Base-by-base conservation (phyloP, 2,797 vertebrate species). In the Eremophila alpestris region DNA sequence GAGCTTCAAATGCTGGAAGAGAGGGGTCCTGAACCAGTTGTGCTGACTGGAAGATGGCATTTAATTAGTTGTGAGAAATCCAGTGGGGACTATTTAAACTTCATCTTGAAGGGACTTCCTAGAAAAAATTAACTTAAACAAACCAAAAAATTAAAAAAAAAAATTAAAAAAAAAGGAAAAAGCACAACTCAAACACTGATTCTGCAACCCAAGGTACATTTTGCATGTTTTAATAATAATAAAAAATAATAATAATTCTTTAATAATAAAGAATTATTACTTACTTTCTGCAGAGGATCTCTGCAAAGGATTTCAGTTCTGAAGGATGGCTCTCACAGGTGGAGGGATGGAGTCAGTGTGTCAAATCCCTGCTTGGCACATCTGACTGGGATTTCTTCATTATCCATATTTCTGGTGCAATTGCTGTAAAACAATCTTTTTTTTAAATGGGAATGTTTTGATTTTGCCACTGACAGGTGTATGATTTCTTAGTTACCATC, bases 1-100 rank as follows among this genome's bases (percentile, higher is more conserved):
- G 81, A 80, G 89, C 84, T 91, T 94, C 94, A 89, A 94, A 87
- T 62, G 81, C 54, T 87, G 92, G 77, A 94, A 89, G 49, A 93
- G 86, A 93, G 52, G 51, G 70, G 86, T 84, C 88, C 74, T 90
- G 81, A 95, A 89, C 92, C 54, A 79, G 71, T 94, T 63, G 48
- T 88, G 74, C 67, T 84, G 76, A 76, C 83, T 91, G 86, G 67
- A 79, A 96, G 77, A 84, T 8, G 41, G 29, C 77, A 89, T 73
- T 76, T 76, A 91, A 88, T 79, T 48, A 59, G 30, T 91, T 93
- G 40, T 69, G 70, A 91, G 67, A 79, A 95, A 93, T 56, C 52
- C 81, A 80, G 27, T 11, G 60, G 1, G 8, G 41, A 10, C 23
- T 76, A 45, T 67, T 93, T 69, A 49, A 70, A 83, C 20, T 34